Percentiles rank a stretch among this genome's conserved stretches.
phyloP scores from a whole-genome alignment of 2,888 invertebrate species.

The Raillietiella orientalis region DNA sequence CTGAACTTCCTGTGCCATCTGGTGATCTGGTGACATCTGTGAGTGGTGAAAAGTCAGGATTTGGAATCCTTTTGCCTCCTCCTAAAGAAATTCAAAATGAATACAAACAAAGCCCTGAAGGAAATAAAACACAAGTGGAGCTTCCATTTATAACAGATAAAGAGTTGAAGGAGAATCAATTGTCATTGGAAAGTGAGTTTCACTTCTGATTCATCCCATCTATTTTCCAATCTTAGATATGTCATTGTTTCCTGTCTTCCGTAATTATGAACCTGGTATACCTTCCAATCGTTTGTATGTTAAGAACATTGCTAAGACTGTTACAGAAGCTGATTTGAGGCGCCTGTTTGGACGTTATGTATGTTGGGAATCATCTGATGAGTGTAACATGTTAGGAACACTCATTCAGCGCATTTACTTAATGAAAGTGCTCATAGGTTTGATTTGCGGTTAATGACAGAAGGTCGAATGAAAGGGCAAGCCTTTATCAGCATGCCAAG shows the following conservation, averaged over 20 bases:
- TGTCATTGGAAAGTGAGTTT: not conserved
- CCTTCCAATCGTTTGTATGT: slow-evolving; percentile 59
- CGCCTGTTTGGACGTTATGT: slow-evolving; percentile 37
- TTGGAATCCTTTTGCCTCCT: no score
- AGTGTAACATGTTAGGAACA: slow-evolving; percentile 10
- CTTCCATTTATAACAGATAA: no score
- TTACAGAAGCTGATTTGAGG: slow-evolving; percentile 34
- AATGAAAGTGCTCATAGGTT: slow-evolving; percentile 15
- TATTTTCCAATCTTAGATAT: slow-evolving; percentile 19
- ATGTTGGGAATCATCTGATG: slow-evolving; percentile 14
- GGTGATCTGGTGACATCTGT: no score
- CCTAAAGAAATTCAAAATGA: no score
- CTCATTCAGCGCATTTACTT: slow-evolving; percentile 3
- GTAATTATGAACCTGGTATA: slow-evolving; percentile 48
- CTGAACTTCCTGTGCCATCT: no score
- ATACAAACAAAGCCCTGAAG: no score
- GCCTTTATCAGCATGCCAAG: slow-evolving; percentile 58
- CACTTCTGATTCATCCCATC: slow-evolving; percentile 2
- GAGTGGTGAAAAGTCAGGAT: no score
- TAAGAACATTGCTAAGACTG: slow-evolving; percentile 57
- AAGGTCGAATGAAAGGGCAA: slow-evolving; percentile 86
- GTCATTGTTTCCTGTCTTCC: slow-evolving; percentile 38
- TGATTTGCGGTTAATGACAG: slow-evolving; percentile 52
- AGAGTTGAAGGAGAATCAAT: no score
- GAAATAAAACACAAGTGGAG: no score